Percentiles rank a stretch among this genome's conserved stretches.
Conservation (phyloP, 2,888 invertebrate genomes). For the Andrena haemorrhoa region DNA sequence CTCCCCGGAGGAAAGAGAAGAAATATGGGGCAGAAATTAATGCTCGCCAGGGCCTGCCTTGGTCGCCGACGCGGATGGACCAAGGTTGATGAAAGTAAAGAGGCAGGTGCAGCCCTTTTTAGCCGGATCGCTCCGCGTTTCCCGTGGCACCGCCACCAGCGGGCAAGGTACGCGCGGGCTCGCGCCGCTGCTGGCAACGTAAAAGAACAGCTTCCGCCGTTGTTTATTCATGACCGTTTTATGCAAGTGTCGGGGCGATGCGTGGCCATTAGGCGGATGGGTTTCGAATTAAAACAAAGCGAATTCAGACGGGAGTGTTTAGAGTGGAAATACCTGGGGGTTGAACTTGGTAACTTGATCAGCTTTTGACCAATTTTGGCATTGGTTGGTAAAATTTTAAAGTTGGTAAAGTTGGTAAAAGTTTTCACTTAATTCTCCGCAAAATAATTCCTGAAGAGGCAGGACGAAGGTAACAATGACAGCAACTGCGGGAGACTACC, state of each 20-base stretch:
- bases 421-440: too few relatives aligned
- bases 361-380: too few relatives aligned
- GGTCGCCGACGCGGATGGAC: slow-evolving; percentile 25
- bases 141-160: neutral
- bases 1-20: slow-evolving; percentile 44
- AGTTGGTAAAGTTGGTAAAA: too few relatives aligned
- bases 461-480: too few relatives aligned
- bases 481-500: too few relatives aligned
- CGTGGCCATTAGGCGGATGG: too few relatives aligned
- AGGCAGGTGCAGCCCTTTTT: slow-evolving; percentile 6
- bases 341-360: too few relatives aligned
- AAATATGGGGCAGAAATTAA: slow-evolving; percentile 61
- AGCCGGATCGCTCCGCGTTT: neutral
- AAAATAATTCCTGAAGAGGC: too few relatives aligned
- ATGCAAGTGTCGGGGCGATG: slow-evolving; percentile 10
- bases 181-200: slow-evolving; percentile 1
- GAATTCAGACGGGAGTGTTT: neutral
- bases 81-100: slow-evolving; percentile 3
- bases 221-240: slow-evolving; percentile 57
- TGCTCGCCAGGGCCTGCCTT: slow-evolving; percentile 29
- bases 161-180: neutral
- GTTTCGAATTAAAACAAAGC: too few relatives aligned
- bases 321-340: neutral
- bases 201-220: slow-evolving; percentile 40
- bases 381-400: too few relatives aligned